Evolutionary conservation across 2,888 invertebrate genomes (phyloP).

Genomic region (Metallyticus violacea): DNA sequence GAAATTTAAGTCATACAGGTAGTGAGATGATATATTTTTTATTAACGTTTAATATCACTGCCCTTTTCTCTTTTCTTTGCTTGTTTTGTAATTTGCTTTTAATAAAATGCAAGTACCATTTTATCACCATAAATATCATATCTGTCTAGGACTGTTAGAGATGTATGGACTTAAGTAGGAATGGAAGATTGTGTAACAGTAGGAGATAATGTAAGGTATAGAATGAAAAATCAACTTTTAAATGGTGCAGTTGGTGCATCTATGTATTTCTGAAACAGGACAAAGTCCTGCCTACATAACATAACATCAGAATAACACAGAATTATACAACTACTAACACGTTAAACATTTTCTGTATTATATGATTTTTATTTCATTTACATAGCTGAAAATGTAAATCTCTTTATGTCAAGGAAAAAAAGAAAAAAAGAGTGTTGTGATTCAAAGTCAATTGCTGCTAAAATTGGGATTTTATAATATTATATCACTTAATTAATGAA

Average conservation of each 20-base stretch:
- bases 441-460: background rate
- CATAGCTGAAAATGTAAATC: background rate
- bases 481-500: no score
- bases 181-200: no score
- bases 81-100: no score
- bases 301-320: background rate
- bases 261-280: constrained; percentile 2
- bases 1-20: no score
- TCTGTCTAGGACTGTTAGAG: no score
- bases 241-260: background rate
- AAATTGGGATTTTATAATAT: background rate
- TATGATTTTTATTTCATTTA: constrained; percentile 2
- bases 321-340: background rate
- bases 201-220: background rate
- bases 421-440: background rate
- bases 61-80: no score
- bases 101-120: no score
- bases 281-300: background rate
- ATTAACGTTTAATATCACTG: no score
- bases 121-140: no score
- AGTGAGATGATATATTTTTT: no score
- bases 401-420: background rate
- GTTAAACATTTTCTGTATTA: background rate
- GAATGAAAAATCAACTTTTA: background rate
- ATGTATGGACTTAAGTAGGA: no score